A percentile compares a stretch with the other conserved stretches of the same genome.
These are phyloP conservation scores for Trichomalopsis sarcophagae DNA, from an alignment of 1,140 invertebrate genomes.

Conservation along the genomic window DNA sequence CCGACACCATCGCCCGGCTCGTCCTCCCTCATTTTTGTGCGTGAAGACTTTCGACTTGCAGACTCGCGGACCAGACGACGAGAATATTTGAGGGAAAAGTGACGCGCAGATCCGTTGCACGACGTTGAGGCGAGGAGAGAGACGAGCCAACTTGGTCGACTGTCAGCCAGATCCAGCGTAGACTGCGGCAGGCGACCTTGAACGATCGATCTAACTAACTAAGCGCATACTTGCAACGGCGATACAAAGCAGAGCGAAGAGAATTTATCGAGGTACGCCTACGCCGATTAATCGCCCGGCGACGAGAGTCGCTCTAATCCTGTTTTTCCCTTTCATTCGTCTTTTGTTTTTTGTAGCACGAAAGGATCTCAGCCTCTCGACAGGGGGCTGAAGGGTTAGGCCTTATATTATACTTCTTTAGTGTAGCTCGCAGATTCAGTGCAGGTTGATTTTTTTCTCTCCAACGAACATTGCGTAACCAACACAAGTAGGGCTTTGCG, in stretches of 20 bases:
- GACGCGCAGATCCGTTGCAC: not conserved
- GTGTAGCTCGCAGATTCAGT: no score
- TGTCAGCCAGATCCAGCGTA: constrained; percentile 6
- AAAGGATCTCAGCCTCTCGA: not conserved
- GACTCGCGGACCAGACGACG: not conserved
- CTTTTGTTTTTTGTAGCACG: not conserved
- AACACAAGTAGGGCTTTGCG: not conserved
- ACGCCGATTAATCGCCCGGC: not conserved
- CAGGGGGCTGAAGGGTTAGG: not conserved
- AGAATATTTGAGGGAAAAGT: not conserved
- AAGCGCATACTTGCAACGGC: not conserved
- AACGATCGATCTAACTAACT: not conserved
- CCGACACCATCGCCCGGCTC: not conserved
- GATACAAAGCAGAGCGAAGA: not conserved
- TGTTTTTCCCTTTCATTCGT: not conserved
- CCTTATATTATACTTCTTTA: no score
- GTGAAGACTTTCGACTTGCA: no score
- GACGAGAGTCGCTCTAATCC: not conserved
- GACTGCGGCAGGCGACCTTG: constrained; percentile 10
- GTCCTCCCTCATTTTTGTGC: not conserved
- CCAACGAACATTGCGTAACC: not conserved
- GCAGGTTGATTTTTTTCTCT: no score
- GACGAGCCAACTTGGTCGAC: not conserved
- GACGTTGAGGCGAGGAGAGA: not conserved
- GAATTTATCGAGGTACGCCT: not conserved